Base-by-base conservation (phyloP, 2,113 vertebrate genomes). In the Miniopterus natalensis region DNA sequence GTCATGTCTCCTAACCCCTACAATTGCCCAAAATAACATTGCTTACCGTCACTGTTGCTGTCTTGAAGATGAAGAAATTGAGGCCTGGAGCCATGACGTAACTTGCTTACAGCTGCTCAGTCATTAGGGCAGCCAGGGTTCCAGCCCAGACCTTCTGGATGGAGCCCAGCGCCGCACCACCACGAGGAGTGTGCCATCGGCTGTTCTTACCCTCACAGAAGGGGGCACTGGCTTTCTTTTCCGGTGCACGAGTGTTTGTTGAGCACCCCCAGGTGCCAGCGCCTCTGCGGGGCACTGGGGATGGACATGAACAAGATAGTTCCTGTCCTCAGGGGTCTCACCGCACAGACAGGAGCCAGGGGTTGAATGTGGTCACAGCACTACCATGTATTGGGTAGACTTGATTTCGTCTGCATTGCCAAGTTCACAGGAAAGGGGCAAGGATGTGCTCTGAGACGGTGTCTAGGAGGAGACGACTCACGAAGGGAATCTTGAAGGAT, bases 141-240 rank as follows among this genome's bases (percentile, higher is more conserved):
- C 71, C 6, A 0, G 47, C 27, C 27, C 61, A 47, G 29, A 23
- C 5, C 0, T 65, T 25, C 70, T 70, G 5, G 81, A 18, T 31
- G 14, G 15, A 70, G 4, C 2, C 70, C 13, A 15, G 14, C 27
- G 36, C 55, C 0, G 5, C 8, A 31, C 45, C 27, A 13, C 36
- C 21, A 5, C 11, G 20, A 0, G 1, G 21, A 78, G 3, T 1
- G 0, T 49, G 4, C 31, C 49, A 3, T 73, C 17, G 4, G 4
- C 47, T 2, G 0, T 29, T 45, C 40, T 36, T 31, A 5, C 65
- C 74, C 20, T 42, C 36, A 25, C 42, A 3, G 71, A 12, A 61
- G 53, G 20, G 27, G 15, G 15, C 3, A 0, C 1, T 88, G 90
- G 45, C 66, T 53, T 21, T 36, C 23, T 20, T 13, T 70, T 63